Percentiles rank a stretch among this genome's conserved stretches.
Evolutionary conservation across 2,113 vertebrate genomes (phyloP).

Genomic region (Corythornis madagascariensis): DNA sequence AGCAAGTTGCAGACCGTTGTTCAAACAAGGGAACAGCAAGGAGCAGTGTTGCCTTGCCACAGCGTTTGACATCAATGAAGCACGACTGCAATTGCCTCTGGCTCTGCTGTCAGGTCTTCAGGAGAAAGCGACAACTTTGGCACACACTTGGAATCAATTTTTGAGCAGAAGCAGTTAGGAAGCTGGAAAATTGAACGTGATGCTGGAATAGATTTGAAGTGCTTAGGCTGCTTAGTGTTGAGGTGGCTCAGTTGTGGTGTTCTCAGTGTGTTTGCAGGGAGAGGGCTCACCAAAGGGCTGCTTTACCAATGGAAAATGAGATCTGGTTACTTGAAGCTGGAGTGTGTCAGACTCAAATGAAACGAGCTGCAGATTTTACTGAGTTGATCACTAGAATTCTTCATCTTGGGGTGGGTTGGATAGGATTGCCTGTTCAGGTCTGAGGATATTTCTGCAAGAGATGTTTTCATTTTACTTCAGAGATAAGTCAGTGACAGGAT

Average conservation of each 20-base stretch:
- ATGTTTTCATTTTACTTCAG: not conserved
- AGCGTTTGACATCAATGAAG: not conserved
- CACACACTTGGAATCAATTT: not conserved
- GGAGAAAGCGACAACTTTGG: not conserved
- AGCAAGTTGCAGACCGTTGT: not conserved
- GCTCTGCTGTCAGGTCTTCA: not conserved
- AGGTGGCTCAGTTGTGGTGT: accelerated
- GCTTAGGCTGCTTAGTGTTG: not conserved
- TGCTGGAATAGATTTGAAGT: not conserved
- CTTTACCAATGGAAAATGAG: not conserved
- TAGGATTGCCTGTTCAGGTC: not conserved
- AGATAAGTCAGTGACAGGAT: not conserved
- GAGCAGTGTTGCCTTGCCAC: not conserved
- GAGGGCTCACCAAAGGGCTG: not conserved
- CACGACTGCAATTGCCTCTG: not conserved
- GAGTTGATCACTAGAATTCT: not conserved
- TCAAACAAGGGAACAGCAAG: slow-evolving; percentile 10
- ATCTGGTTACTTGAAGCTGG: not conserved
- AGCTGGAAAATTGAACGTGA: not conserved
- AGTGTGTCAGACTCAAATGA: not conserved
- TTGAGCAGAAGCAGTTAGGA: not conserved
- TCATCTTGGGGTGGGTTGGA: not conserved
- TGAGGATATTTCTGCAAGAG: not conserved
- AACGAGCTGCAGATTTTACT: not conserved
- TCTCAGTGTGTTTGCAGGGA: accelerated